These are phyloP conservation scores for Iguana delicatissima DNA, from an alignment of 2,797 vertebrate species.

Conservation along the genomic window DNA sequence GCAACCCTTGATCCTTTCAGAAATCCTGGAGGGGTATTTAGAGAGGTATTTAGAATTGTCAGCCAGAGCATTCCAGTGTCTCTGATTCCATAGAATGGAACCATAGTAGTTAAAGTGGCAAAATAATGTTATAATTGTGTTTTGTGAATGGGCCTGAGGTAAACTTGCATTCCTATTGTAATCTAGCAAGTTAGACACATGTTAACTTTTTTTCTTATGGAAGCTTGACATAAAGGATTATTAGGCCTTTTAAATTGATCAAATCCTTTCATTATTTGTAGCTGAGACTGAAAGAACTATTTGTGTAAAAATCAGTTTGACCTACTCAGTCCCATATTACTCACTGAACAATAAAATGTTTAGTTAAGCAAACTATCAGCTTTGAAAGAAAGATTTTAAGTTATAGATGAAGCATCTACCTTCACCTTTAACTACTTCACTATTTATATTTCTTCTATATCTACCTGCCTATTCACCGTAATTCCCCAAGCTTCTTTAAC, in stretches of 20 bases:
- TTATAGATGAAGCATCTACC: not conserved
- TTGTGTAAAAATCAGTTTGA: conserved; percentile 6
- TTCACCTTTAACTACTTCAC: not conserved
- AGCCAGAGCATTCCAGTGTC: not conserved
- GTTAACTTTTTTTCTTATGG: not conserved
- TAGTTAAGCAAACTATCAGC: not conserved
- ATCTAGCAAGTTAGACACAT: not conserved
- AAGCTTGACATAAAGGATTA: not conserved
- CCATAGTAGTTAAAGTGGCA: not conserved
- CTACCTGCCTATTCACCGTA: not conserved
- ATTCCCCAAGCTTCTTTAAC: not conserved
- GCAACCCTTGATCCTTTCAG: too few species aligned
- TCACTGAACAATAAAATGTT: not conserved
- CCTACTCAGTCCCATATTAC: not conserved
- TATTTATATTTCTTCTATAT: not conserved
- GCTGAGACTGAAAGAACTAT: not conserved
- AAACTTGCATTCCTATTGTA: not conserved
- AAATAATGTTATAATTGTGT: not conserved
- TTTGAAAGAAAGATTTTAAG: not conserved
- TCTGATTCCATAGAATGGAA: not conserved
- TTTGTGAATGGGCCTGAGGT: not conserved
- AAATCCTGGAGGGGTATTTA: too few species aligned
- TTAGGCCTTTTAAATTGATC: not conserved
- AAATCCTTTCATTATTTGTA: not conserved
- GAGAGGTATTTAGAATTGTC: too few species aligned